These are phyloP conservation scores for Margarornis squamiger DNA, from an alignment of 2,797 vertebrate species.

Conservation along the genomic window DNA sequence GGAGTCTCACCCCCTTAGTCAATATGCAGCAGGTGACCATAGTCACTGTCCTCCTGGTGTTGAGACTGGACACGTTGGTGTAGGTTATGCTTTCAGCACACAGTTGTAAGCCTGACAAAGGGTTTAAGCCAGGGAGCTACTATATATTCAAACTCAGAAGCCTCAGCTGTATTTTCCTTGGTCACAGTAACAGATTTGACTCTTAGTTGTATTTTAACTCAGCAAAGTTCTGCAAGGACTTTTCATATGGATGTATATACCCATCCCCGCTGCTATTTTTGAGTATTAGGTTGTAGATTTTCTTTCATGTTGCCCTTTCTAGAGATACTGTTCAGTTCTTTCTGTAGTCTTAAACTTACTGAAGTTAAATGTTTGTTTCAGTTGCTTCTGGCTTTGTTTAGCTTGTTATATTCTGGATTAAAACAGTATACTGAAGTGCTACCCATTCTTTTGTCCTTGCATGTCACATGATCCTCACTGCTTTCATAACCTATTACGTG, in stretches of 20 bases:
- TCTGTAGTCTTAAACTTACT: not conserved
- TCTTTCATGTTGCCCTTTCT: not conserved
- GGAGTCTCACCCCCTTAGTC: not conserved
- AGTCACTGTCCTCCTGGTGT: not conserved
- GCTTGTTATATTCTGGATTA: not conserved
- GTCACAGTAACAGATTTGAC: not conserved
- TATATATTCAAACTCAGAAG: not conserved
- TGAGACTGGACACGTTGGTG: not conserved
- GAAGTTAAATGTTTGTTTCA: not conserved
- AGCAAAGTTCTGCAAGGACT: not conserved
- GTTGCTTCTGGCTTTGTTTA: not conserved
- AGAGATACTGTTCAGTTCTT: not conserved
- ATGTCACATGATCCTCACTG: not conserved
- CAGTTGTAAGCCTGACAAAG: not conserved
- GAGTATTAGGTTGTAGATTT: not conserved
- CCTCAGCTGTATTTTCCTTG: not conserved
- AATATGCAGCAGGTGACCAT: rapidly evolving
- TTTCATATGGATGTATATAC: not conserved
- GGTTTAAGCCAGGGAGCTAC: not conserved
- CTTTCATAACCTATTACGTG: not conserved
- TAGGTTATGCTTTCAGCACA: not conserved
- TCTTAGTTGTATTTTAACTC: not conserved
- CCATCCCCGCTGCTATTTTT: not conserved
- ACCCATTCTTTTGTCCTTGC: not conserved
- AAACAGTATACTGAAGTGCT: not conserved